phyloP scores from a whole-genome alignment of 2,797 vertebrate species.

The Kryptolebias ocellatus region DNA sequence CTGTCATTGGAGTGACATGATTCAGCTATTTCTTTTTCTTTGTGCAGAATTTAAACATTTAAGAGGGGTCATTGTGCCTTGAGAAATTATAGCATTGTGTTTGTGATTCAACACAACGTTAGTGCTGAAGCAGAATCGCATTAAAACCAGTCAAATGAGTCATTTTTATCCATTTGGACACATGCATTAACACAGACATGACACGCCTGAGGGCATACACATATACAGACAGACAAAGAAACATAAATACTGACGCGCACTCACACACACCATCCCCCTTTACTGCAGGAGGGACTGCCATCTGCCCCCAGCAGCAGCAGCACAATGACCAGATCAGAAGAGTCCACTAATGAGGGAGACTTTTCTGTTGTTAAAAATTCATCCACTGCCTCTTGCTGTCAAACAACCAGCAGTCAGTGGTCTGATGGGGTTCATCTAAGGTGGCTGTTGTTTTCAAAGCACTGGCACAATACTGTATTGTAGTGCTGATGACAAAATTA shows the following conservation, averaged over 20 bases:
- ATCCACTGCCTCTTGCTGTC: conserved; percentile 42
- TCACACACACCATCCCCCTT: conserved; percentile 49
- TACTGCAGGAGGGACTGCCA: conserved; percentile 65
- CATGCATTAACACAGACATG: conserved; percentile 5
- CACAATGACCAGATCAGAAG: conserved; percentile 72
- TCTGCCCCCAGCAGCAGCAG: conserved; percentile 72
- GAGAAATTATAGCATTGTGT: conserved; percentile 9
- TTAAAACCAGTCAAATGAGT: conserved; percentile 1
- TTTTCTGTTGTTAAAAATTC: conserved; percentile 54
- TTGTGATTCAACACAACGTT: conserved; percentile 4
- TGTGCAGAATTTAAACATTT: neutral
- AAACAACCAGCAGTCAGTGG: conserved; percentile 27
- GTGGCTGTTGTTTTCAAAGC: conserved; percentile 24
- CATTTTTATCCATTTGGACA: neutral
- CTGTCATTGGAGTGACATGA: conserved; percentile 5
- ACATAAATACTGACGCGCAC: conserved; percentile 39
- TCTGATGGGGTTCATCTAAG: conserved; percentile 19
- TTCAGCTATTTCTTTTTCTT: neutral
- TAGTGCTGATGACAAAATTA: conserved; percentile 47
- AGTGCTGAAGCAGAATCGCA: neutral
- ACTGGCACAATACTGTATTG: neutral
- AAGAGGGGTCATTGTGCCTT: neutral
- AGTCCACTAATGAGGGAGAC: conserved; percentile 59
- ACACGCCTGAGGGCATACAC: conserved; percentile 24
- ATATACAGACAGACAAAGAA: conserved; percentile 31